These are phyloP conservation scores for Platalea minor DNA, from an alignment of 2,797 vertebrate species.

Conservation along the genomic window DNA sequence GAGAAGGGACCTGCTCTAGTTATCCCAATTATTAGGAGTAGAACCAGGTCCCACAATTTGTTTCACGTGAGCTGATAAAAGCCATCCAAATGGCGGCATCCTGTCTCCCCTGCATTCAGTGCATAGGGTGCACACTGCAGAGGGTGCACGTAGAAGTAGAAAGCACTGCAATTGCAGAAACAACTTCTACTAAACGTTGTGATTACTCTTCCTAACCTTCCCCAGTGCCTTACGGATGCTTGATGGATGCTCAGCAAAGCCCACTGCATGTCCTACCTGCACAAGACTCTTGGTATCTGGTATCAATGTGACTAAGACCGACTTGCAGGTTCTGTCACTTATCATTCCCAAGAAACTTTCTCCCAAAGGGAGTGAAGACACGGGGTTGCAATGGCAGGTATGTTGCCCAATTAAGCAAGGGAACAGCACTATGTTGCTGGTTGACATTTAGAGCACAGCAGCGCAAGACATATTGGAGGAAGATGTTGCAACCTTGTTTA, in stretches of 20 bases:
- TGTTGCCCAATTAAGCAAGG: background rate
- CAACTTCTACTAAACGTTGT: background rate
- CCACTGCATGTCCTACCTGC: background rate
- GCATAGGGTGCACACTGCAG: background rate
- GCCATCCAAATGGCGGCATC: background rate
- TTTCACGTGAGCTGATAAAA: background rate
- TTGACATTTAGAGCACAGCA: background rate
- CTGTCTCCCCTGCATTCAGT: background rate
- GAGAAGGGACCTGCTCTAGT: background rate
- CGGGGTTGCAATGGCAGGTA: background rate
- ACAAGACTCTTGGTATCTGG: background rate
- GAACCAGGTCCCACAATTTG: background rate
- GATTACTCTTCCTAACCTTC: background rate
- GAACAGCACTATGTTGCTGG: background rate
- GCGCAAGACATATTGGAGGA: background rate
- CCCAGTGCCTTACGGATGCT: background rate
- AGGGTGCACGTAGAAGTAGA: background rate
- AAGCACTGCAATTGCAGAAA: background rate
- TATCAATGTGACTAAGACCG: background rate
- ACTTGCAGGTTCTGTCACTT: background rate
- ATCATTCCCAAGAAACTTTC: constrained; percentile 13
- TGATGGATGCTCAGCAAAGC: background rate
- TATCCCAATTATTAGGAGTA: background rate
- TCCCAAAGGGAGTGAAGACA: background rate
- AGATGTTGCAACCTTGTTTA: constrained; percentile 45